Evolutionary conservation across 2,797 vertebrate species (phyloP), one percentile per base, ranked within the genome.

Genomic region (Sciurus carolinensis): DNA sequence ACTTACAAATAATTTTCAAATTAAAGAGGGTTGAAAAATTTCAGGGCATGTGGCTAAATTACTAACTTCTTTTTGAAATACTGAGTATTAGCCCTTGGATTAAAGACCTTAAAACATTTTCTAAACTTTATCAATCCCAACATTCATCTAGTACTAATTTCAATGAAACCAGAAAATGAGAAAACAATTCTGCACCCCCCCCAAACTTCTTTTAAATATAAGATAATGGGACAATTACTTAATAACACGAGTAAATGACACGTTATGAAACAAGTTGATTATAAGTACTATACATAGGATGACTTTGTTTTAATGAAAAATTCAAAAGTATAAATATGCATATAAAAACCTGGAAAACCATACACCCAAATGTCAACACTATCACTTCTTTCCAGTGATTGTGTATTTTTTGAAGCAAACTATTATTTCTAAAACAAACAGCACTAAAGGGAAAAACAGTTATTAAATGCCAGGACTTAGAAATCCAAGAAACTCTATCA

Each of bases 51-150:
- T 24, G 26, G n/a, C 28, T 69, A 75, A 90, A 87, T 67, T 14
- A 87, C 13, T 24, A 22, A 52, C 4, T 7, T 69, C 71, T 36
- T 71, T 94, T 82, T 59, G 28, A 75, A 93, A 84, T 36, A 54
- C 5, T 73, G 59, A 95, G 36, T 69, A 90, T 57, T 52, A 71
- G 52, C 13, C 83, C 15, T 14, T 50, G 28, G 20, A 57, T 75
- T 77, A 79, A 82, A 75, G 47, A 64, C 44, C 30, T 77, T 83
- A 33, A 92, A 82, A 73, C 24, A 88, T 14, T 87, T 88, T 93
- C 36, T 88, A 76, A 87, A 75, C 24, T 59, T 66, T 73, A 57
- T 79, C 42, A 47, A 28, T 82, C n/a, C 44, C 92, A 8, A 87
- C 10, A 91, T 66, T 75, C 47, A 62, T 10, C 24, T 18, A 7